Evolutionary conservation across 2,797 vertebrate genomes (phyloP).

Genomic region (Hipposideros larvatus): DNA sequence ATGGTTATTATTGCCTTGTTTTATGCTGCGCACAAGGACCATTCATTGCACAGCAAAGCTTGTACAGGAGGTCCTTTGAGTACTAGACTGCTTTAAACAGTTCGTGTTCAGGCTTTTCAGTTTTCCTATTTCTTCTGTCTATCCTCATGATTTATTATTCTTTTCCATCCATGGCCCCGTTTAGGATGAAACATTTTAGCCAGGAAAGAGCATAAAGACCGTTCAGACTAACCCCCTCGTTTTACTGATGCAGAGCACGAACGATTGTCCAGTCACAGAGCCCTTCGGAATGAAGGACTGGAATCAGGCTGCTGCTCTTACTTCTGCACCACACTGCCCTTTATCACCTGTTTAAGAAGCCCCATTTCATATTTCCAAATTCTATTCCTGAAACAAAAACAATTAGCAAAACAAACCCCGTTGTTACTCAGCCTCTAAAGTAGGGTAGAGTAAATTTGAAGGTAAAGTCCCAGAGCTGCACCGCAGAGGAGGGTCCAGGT

Average conservation of each 20-base stretch:
- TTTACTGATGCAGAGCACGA: background rate
- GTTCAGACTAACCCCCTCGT: background rate
- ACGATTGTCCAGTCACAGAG: background rate
- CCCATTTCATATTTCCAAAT: background rate
- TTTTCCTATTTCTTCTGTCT: slow-evolving; percentile 19
- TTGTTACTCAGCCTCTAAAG: background rate
- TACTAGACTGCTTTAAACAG: background rate
- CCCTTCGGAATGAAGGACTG: background rate
- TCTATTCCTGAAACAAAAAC: background rate
- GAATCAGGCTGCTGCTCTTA: background rate
- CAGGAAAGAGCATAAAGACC: background rate
- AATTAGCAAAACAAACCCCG: background rate
- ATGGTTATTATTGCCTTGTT: background rate
- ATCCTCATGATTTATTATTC: slow-evolving; percentile 13
- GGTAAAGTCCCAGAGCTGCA: background rate
- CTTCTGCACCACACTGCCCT: background rate
- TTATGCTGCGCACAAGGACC: background rate
- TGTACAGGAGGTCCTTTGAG: background rate
- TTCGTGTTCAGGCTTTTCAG: background rate
- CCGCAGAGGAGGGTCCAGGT: background rate
- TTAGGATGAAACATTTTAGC: slow-evolving; percentile 37
- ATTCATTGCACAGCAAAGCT: background rate
- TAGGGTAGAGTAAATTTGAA: background rate
- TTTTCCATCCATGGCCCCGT: background rate
- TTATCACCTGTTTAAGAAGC: background rate